phyloP scores from a whole-genome alignment of 2,888 invertebrate species.

The Heliothis peltigera region DNA sequence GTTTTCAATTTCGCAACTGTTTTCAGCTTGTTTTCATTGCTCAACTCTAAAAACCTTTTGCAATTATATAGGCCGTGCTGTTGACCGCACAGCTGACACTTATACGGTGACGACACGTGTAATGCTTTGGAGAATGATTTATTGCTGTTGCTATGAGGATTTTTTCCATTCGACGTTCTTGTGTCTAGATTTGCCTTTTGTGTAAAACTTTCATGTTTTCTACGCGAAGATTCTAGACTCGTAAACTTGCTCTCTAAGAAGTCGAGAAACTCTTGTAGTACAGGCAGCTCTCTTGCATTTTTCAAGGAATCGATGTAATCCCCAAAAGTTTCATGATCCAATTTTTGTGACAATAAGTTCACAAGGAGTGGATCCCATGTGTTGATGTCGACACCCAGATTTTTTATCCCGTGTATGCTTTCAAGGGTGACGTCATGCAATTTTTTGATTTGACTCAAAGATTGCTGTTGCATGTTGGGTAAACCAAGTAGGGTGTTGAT shows the following conservation, averaged over 20 bases:
- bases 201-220: too few species aligned
- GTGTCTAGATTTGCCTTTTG: too few species aligned
- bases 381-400: conserved; percentile 12
- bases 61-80: too few species aligned
- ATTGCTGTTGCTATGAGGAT: too few species aligned
- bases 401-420: conserved; percentile 12
- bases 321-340: conserved; percentile 6
- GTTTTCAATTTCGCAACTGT: too few species aligned
- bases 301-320: conserved; percentile 22
- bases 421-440: conserved; percentile 16
- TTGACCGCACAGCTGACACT: too few species aligned
- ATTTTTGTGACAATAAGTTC: conserved; percentile 9
- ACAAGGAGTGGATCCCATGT: conserved; percentile 23
- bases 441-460: conserved; percentile 9
- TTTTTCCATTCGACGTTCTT: too few species aligned
- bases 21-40: too few species aligned
- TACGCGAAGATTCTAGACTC: too few species aligned
- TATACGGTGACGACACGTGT: too few species aligned
- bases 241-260: conserved; percentile 24
- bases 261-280: conserved; percentile 23
- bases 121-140: too few species aligned
- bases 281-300: conserved; percentile 14
- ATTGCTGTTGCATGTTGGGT: conserved; percentile 8
- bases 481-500: conserved; percentile 13
- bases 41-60: too few species aligned